Conservation (phyloP, 2,888 invertebrate species). For the Megalurothrips usitatus region DNA sequence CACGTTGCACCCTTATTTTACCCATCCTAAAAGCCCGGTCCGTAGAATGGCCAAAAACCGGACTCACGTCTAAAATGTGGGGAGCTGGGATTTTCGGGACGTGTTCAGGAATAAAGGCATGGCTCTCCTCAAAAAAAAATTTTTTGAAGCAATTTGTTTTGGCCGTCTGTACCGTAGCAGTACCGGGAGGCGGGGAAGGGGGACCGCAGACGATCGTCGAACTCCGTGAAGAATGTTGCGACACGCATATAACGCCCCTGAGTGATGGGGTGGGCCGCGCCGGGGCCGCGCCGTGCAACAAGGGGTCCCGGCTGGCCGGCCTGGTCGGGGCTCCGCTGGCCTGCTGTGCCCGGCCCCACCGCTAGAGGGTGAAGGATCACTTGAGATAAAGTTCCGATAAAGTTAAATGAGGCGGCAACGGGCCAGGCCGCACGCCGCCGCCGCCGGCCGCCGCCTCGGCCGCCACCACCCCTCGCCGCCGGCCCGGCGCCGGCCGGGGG, state of each 20-base stretch:
- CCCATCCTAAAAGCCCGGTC: no score
- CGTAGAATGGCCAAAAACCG: no score
- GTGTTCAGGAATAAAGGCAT: no score
- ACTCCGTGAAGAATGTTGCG: neutral
- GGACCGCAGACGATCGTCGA: neutral
- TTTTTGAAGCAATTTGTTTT: no score
- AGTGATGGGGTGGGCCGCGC: neutral
- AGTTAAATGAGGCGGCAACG: constrained; percentile 26
- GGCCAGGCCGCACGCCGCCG: neutral
- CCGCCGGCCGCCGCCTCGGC: neutral
- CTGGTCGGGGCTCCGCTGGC: neutral
- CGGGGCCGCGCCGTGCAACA: neutral
- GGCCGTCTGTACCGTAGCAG: no score
- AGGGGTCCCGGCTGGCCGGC: neutral
- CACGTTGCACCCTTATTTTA: no score
- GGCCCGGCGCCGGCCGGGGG: neutral
- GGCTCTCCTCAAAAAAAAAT: no score
- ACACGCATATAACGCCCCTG: neutral
- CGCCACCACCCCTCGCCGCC: neutral
- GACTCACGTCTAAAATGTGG: no score
- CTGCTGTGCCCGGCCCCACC: neutral
- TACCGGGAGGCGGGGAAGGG: no score
- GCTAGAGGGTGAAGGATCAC: constrained; percentile 15
- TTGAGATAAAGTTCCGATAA: constrained; percentile 26
- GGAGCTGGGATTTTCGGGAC: no score